phyloP scores from a whole-genome alignment of 1,140 invertebrate genomes.

The Drosophila paulistorum region DNA sequence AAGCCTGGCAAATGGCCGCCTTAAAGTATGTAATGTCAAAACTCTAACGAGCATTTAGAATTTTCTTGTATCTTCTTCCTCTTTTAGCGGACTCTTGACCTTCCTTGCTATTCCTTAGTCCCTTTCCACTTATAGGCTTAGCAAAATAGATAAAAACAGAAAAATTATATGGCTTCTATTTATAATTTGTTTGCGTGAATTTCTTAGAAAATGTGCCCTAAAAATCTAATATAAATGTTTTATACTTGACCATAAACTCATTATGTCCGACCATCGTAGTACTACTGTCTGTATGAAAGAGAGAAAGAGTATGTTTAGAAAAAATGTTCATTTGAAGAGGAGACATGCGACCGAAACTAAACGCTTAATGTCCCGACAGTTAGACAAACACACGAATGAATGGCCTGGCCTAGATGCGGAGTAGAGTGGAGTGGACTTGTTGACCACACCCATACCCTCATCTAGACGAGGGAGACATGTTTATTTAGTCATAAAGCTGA shows the following conservation, averaged over 20 bases:
- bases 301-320: background rate
- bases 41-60: no score
- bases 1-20: no score
- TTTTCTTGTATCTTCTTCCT: no score
- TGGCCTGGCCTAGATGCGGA: background rate
- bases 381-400: background rate
- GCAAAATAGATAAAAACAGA: no score
- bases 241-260: slow-evolving; percentile 4
- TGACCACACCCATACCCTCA: slow-evolving; percentile 28
- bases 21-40: no score
- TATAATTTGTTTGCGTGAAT: no score
- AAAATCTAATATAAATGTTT: slow-evolving; percentile 7
- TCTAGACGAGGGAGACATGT: slow-evolving; percentile 29
- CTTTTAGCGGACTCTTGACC: no score
- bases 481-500: slow-evolving; percentile 73
- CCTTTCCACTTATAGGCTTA: no score
- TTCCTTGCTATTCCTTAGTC: no score
- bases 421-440: slow-evolving; percentile 2
- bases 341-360: slow-evolving; percentile 47
- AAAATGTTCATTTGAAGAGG: slow-evolving; percentile 44
- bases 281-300: background rate
- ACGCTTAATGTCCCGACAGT: slow-evolving; percentile 19
- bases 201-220: background rate
- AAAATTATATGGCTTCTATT: no score
- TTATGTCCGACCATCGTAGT: background rate